Evolutionary conservation across 2,888 invertebrate species (phyloP).

Genomic region (Aspidiotus rigidus): DNA sequence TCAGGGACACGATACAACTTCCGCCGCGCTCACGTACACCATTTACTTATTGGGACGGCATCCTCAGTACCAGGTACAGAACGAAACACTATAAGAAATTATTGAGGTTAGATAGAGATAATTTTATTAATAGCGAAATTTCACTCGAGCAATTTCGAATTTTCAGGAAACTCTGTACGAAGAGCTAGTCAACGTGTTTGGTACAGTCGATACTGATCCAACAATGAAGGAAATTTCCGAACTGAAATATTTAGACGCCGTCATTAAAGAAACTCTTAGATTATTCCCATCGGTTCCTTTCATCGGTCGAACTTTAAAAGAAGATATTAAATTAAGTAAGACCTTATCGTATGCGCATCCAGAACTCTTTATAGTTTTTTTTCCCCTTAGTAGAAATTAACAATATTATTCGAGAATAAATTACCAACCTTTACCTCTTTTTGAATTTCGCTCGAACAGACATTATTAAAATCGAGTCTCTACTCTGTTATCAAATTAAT

Average conservation of each 20-base stretch:
- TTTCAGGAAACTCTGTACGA: not conserved
- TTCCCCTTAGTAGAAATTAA: not conserved
- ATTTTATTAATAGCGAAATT: not conserved
- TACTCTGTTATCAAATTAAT: too few species aligned
- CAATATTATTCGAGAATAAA: not conserved
- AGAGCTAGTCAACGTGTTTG: not conserved
- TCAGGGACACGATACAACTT: not conserved
- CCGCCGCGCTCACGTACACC: not conserved
- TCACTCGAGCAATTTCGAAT: too few species aligned
- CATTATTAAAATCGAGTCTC: too few species aligned
- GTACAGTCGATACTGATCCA: not conserved
- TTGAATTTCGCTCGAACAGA: too few species aligned
- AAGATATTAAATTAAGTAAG: constrained; percentile 3
- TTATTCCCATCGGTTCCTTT: constrained; percentile 1
- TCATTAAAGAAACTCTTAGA: not conserved
- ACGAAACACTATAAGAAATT: not conserved
- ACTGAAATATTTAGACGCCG: not conserved
- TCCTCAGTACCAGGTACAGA: not conserved
- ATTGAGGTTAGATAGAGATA: too few species aligned
- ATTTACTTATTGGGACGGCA: not conserved
- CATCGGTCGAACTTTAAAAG: not conserved
- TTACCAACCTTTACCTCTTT: not conserved
- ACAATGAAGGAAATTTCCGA: not conserved
- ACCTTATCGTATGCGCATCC: not conserved
- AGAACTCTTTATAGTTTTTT: too few species aligned